phyloP scores from a whole-genome alignment of 2,888 invertebrate species.

The Drosophila vallismaia region DNA sequence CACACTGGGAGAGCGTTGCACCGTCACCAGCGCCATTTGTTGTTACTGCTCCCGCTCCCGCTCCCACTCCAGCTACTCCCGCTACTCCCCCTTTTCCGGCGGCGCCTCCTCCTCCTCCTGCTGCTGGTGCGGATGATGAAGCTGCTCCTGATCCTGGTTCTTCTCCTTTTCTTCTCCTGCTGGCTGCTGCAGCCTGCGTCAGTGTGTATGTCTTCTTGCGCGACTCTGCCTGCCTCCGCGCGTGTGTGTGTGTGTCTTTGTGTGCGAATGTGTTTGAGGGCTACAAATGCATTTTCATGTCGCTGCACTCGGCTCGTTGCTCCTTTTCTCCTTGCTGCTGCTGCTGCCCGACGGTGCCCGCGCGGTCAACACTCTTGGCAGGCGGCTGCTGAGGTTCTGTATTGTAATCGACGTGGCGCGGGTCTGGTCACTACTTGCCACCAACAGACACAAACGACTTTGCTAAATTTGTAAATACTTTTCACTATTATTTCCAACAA shows the following conservation, averaged over 20 bases:
- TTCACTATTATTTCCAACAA: slow-evolving; percentile 64
- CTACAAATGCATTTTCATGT: slow-evolving; percentile 74
- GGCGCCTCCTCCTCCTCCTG: slow-evolving; percentile 17
- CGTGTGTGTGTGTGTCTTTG: slow-evolving; percentile 27
- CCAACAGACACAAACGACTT: slow-evolving; percentile 52
- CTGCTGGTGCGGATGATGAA: slow-evolving; percentile 29
- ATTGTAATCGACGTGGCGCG: slow-evolving; percentile 16
- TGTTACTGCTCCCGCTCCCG: slow-evolving; percentile 39
- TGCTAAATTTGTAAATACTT: slow-evolving; percentile 71
- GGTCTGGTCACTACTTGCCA: slow-evolving; percentile 41
- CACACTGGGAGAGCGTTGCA: slow-evolving; percentile 89
- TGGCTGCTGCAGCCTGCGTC: slow-evolving; percentile 50
- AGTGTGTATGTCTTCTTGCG: slow-evolving; percentile 26
- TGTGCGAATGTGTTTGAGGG: slow-evolving; percentile 52
- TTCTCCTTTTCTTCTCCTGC: slow-evolving; percentile 10
- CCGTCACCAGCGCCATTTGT: slow-evolving; percentile 89
- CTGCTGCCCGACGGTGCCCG: slow-evolving; percentile 3
- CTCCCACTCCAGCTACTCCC: slow-evolving; percentile 31
- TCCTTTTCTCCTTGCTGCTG: slow-evolving; percentile 22
- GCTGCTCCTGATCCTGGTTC: slow-evolving; percentile 31
- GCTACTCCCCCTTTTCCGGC: slow-evolving; percentile 20
- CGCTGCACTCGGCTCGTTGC: slow-evolving; percentile 68
- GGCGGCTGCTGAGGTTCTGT: slow-evolving; percentile 43
- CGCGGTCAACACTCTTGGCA: slow-evolving; percentile 50
- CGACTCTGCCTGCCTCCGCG: not conserved